phyloP scores from a whole-genome alignment of 2,888 invertebrate species.

The Endotricha flammealis region DNA sequence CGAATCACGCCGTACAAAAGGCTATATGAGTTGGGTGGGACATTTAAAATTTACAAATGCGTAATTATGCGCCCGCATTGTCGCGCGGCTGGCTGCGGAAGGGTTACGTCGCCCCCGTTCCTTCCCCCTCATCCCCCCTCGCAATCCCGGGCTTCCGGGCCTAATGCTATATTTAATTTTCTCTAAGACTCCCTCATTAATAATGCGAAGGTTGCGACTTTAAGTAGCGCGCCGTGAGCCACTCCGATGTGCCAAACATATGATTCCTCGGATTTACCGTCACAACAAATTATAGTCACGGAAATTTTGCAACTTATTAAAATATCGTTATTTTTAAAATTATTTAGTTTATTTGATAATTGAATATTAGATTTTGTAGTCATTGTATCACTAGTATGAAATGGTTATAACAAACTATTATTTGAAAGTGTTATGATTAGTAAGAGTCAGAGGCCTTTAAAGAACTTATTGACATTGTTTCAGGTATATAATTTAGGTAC shows the following conservation, averaged over 20 bases:
- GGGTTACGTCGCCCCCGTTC: slow-evolving; percentile 50
- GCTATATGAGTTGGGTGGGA: slow-evolving; percentile 70
- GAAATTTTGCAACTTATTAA: too few species aligned
- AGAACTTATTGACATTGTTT: too few species aligned
- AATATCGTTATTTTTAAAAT: too few species aligned
- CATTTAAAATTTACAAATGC: slow-evolving; percentile 79
- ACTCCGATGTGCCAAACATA: slow-evolving; percentile 45
- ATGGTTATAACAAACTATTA: too few species aligned
- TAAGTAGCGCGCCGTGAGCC: slow-evolving; percentile 67
- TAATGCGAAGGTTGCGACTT: slow-evolving; percentile 75
- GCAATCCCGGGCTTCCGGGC: slow-evolving; percentile 69
- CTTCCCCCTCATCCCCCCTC: slow-evolving; percentile 39
- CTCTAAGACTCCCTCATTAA: slow-evolving; percentile 78
- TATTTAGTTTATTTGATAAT: too few species aligned
- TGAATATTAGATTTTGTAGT: too few species aligned
- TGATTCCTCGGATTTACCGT: slow-evolving; percentile 8
- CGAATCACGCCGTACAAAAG: slow-evolving; percentile 75
- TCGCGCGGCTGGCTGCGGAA: slow-evolving; percentile 58
- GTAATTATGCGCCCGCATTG: slow-evolving; percentile 79
- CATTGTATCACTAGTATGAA: too few species aligned
- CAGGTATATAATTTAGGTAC: too few species aligned
- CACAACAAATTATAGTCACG: too few species aligned
- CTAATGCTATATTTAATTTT: slow-evolving; percentile 79
- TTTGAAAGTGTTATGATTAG: too few species aligned
- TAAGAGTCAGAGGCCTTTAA: too few species aligned